Evolutionary conservation across 2,113 vertebrate genomes (phyloP), one percentile per base, ranked within the genome.

Genomic region (Actenoides lindsayi): DNA sequence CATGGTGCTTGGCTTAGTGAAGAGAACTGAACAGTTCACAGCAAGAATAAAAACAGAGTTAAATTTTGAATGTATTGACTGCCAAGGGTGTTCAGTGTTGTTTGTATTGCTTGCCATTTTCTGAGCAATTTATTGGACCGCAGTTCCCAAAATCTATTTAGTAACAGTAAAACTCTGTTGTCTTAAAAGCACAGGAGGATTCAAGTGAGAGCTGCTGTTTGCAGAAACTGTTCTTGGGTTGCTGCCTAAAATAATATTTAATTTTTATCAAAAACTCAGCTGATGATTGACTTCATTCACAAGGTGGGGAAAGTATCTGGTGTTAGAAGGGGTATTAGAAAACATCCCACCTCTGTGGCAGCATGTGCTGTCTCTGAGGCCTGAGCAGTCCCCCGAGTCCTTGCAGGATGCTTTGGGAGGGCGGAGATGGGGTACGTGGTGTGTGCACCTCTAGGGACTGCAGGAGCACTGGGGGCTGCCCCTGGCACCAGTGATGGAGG

Each of bases 401-500:
- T 62, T 31, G 0, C 0, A 7, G 44, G 68, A 51, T 51, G 74
- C 23, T 76, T 24, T 37, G 41, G 75, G 69, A 50, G 27, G 27
- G 21, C 17, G 10, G 57, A 42, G 10, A 4, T 20, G 6, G 4
- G 28, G 5, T 13, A 12, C 10, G 3, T 20, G 44, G 5, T 11
- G 14, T 12, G 15, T 6, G 46, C 27, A 17, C 19, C 56, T 20
- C 56, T 23, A 12, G n/a, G 39, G 46, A 56, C 31, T 3, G 1
- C 2, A 2, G 71, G 23, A 76, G 42, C 65, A 59, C 48, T 2
- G 23, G 33, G 37, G 39, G 54, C 56, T 89, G 62, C 54, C 50
- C 16, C n/a, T 3, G 5, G 28, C 54, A 41, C 2, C 2, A 30
- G 20, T 1, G 3, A 6, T 11, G 37, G 25, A 9, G 13, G 37